Conservation (phyloP, 2,888 invertebrate genomes). For the Halictus ligatus region DNA sequence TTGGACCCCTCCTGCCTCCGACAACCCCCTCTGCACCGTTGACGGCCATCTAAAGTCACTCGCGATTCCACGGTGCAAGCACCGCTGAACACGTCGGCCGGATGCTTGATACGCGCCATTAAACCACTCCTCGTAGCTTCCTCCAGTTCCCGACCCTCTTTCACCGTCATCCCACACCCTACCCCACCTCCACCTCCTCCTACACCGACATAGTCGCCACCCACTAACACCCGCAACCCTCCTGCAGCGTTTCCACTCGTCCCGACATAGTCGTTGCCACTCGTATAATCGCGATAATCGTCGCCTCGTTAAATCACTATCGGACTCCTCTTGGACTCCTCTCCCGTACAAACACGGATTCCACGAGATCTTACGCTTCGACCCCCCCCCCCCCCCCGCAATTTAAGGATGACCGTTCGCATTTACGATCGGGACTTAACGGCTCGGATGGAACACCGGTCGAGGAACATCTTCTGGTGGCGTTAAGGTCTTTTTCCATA, state of each 20-base stretch:
- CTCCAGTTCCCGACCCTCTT: conserved; percentile 51
- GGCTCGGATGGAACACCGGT: not conserved
- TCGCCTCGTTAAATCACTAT: conserved; percentile 74
- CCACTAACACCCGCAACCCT: conserved; percentile 5
- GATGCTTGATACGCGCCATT: conserved; percentile 83
- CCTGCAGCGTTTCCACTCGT: conserved; percentile 27
- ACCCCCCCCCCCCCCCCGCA: not conserved
- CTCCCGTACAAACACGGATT: not conserved
- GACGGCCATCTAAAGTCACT: conserved; percentile 48
- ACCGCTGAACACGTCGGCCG: conserved; percentile 73
- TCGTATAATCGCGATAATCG: conserved; percentile 76
- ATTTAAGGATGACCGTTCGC: conserved; percentile 20
- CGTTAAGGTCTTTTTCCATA: not conserved
- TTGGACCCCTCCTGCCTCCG: not conserved
- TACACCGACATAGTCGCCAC: not conserved
- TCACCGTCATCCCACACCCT: conserved; percentile 15
- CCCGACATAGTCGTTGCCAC: conserved; percentile 38
- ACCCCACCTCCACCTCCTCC: not conserved
- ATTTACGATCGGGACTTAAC: conserved; percentile 1
- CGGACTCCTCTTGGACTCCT: conserved; percentile 27
- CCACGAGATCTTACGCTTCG: not conserved
- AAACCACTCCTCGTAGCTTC: conserved; percentile 74
- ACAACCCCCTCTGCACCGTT: not conserved
- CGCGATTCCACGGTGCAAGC: conserved; percentile 66
- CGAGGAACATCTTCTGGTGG: not conserved